Evolutionary conservation across 2,797 vertebrate species (phyloP).

Genomic region (Enteromius mattozi): DNA sequence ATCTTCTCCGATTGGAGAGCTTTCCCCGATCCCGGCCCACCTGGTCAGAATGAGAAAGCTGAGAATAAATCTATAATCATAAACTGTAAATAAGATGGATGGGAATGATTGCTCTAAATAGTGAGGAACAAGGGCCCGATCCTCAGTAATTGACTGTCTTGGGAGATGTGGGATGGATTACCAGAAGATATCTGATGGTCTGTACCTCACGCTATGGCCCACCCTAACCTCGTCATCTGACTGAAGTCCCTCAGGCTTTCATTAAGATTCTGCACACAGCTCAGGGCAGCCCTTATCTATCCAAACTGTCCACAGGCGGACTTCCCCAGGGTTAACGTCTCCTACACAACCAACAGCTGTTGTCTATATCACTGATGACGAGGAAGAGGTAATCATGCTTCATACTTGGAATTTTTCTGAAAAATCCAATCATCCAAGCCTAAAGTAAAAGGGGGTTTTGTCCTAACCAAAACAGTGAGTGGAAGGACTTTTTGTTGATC

Average conservation of each 20-base stretch:
- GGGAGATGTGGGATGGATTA: constrained; percentile 20
- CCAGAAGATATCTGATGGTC: constrained; percentile 5
- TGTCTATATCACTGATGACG: not conserved
- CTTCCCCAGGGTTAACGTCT: not conserved
- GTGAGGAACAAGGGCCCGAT: not conserved
- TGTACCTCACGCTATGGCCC: not conserved
- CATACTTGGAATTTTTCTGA: not conserved
- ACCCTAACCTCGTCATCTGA: not conserved
- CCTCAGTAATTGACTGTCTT: constrained; percentile 33
- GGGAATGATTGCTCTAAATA: constrained; percentile 4
- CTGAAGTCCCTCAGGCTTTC: constrained; percentile 32
- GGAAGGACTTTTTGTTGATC: not conserved
- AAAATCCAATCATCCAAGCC: not conserved
- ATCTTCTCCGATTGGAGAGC: constrained; percentile 86
- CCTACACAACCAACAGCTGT: not conserved
- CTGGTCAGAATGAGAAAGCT: constrained; percentile 66
- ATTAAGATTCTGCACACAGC: constrained; percentile 33
- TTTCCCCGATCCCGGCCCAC: constrained; percentile 93
- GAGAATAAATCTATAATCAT: not conserved
- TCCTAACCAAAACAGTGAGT: not conserved
- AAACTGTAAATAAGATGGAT: not conserved
- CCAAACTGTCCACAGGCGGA: not conserved
- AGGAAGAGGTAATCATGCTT: not conserved
- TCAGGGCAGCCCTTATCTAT: constrained; percentile 18
- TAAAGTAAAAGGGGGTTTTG: not conserved